A percentile compares a stretch with the other conserved stretches of the same genome.
Evolutionary conservation across 2,888 invertebrate genomes (phyloP).

Genomic region (Sinohyriopsis cumingii): DNA sequence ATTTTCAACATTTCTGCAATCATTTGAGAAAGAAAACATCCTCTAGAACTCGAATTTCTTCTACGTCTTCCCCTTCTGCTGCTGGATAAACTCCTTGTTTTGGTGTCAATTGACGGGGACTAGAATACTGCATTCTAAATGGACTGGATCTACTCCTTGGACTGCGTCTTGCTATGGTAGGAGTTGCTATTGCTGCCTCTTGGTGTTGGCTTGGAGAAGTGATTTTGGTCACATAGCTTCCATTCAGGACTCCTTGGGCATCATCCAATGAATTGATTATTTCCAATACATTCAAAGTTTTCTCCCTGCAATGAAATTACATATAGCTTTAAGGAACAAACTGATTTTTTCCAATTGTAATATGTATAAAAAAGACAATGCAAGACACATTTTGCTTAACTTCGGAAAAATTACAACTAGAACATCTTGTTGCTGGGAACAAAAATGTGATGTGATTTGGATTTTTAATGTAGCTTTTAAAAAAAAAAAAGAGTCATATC

Average conservation of each 20-base stretch:
- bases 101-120: slow-evolving; percentile 16
- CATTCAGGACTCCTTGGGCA: not conserved
- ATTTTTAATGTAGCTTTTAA: too few relatives aligned
- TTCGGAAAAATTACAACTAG: not conserved
- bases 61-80: slow-evolving; percentile 35
- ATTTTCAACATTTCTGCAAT: too few relatives aligned
- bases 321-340: not conserved
- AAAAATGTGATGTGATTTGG: too few relatives aligned
- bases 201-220: too few relatives aligned
- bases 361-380: not conserved
- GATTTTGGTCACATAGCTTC: too few relatives aligned
- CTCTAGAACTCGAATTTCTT: slow-evolving; percentile 51
- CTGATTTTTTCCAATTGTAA: not conserved
- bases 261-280: slow-evolving; percentile 51
- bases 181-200: slow-evolving; percentile 7
- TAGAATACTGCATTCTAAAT: not conserved
- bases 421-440: slow-evolving; percentile 1
- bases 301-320: slow-evolving; percentile 38
- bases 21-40: slow-evolving; percentile 47
- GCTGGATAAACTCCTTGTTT: slow-evolving; percentile 18
- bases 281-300: slow-evolving; percentile 52
- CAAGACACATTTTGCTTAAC: not conserved
- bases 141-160: slow-evolving; percentile 3
- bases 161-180: slow-evolving; percentile 3
- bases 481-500: too few relatives aligned